Percentiles rank a stretch among this genome's conserved stretches.
Conservation (phyloP, 2,113 vertebrate species). For the Speoplatyrhinus poulsoni region DNA sequence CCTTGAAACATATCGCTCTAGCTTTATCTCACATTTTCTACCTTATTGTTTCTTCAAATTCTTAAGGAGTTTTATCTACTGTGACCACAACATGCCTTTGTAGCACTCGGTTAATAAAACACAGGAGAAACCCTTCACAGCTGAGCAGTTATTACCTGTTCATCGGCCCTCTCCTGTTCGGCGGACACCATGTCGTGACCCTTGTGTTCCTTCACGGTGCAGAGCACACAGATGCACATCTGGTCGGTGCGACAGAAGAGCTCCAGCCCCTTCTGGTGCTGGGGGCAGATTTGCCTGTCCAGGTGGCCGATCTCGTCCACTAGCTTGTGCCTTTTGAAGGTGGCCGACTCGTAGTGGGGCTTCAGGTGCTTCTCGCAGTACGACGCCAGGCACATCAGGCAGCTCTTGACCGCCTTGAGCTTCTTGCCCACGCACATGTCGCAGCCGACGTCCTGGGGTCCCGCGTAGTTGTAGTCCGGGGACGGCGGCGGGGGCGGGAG, state of each 20-base stretch:
- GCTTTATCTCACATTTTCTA: too few species aligned
- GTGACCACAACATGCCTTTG: neutral
- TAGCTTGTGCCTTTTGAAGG: slow-evolving; percentile 89
- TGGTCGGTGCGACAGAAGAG: slow-evolving; percentile 77
- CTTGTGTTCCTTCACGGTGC: slow-evolving; percentile 83
- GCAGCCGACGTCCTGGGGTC: slow-evolving; percentile 72
- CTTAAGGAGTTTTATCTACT: too few species aligned
- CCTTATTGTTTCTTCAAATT: too few species aligned
- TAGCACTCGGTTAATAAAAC: neutral
- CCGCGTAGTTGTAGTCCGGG: slow-evolving; percentile 81
- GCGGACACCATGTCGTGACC: slow-evolving; percentile 82
- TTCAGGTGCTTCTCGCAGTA: slow-evolving; percentile 89
- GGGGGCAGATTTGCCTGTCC: slow-evolving; percentile 76
- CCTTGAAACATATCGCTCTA: too few species aligned
- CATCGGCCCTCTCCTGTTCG: slow-evolving; percentile 77
- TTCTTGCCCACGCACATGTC: slow-evolving; percentile 84
- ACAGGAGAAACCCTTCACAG: neutral
- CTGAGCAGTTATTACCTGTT: slow-evolving; percentile 53
- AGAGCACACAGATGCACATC: slow-evolving; percentile 76
- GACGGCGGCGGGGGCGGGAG: slow-evolving; percentile 73
- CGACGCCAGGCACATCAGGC: slow-evolving; percentile 90
- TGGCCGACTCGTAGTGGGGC: slow-evolving; percentile 85
- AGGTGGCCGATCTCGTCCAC: slow-evolving; percentile 74
- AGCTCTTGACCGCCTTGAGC: slow-evolving; percentile 81
- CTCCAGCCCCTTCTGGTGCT: slow-evolving; percentile 82